Conservation (phyloP, 2,888 invertebrate genomes). For the Athalia circularis region DNA sequence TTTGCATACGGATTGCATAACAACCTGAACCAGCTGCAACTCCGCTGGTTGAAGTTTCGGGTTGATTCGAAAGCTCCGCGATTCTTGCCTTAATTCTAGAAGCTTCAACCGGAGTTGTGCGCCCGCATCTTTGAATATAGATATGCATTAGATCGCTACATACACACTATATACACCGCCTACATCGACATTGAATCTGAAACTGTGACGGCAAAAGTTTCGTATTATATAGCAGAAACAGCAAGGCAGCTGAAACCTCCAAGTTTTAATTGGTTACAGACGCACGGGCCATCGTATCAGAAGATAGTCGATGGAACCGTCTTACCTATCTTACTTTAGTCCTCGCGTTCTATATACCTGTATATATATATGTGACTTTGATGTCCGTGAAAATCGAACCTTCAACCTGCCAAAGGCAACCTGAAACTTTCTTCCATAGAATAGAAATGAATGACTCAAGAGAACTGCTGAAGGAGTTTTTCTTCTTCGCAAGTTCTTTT, state of each 20-base stretch:
- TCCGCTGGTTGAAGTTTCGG: too few relatives aligned
- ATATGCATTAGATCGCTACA: too few relatives aligned
- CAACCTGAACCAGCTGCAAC: too few relatives aligned
- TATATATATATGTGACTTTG: neutral
- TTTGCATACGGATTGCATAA: too few relatives aligned
- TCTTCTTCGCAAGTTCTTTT: constrained; percentile 1
- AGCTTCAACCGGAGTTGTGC: neutral
- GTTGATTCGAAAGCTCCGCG: too few relatives aligned
- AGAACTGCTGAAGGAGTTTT: constrained; percentile 15
- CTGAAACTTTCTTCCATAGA: too few relatives aligned
- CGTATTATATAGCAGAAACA: too few relatives aligned
- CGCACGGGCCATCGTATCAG: neutral
- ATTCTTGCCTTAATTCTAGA: neutral
- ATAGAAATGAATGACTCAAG: neutral
- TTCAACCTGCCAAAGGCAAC: too few relatives aligned
- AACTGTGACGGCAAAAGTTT: constrained; percentile 23
- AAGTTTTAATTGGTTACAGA: constrained; percentile 40
- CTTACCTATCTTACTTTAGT: neutral
- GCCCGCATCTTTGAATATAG: neutral
- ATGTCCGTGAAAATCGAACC: constrained; percentile 10
- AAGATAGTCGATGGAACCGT: neutral
- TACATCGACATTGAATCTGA: constrained; percentile 17
- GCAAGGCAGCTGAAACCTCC: neutral
- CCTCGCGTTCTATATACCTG: too few relatives aligned
- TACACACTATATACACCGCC: too few relatives aligned